phyloP scores from a whole-genome alignment of 2,113 vertebrate genomes.

The Equus quagga region DNA sequence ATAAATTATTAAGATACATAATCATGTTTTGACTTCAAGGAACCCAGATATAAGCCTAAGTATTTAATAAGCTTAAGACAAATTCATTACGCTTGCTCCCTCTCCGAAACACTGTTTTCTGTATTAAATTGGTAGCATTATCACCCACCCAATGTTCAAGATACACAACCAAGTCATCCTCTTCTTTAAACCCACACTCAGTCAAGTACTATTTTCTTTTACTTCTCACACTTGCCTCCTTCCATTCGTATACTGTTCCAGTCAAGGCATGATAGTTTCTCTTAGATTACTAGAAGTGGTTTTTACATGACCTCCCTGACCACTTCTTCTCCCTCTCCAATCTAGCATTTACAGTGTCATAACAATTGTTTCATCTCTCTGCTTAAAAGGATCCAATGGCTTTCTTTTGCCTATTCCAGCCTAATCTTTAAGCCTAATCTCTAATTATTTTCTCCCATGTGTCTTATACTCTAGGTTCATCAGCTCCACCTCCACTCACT shows the following conservation, averaged over 20 bases:
- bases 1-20: conserved; percentile 30
- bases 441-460: background rate
- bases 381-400: background rate
- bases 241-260: background rate
- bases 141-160: background rate
- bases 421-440: background rate
- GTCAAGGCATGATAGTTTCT: background rate
- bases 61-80: background rate
- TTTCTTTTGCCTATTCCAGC: background rate
- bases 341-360: background rate
- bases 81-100: background rate
- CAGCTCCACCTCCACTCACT: too few species aligned
- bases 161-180: background rate
- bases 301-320: background rate
- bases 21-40: background rate
- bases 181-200: background rate
- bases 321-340: background rate
- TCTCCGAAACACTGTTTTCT: background rate
- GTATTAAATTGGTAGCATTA: background rate
- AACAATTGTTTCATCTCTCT: background rate
- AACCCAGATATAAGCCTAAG: background rate
- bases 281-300: background rate
- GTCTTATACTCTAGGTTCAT: background rate
- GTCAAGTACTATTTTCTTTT: background rate
- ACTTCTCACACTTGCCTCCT: background rate